Percentiles rank a stretch among this genome's conserved stretches.
These are phyloP conservation scores for Notarius lentiginosus DNA, from an alignment of 2,113 vertebrate species.

Conservation along the genomic window DNA sequence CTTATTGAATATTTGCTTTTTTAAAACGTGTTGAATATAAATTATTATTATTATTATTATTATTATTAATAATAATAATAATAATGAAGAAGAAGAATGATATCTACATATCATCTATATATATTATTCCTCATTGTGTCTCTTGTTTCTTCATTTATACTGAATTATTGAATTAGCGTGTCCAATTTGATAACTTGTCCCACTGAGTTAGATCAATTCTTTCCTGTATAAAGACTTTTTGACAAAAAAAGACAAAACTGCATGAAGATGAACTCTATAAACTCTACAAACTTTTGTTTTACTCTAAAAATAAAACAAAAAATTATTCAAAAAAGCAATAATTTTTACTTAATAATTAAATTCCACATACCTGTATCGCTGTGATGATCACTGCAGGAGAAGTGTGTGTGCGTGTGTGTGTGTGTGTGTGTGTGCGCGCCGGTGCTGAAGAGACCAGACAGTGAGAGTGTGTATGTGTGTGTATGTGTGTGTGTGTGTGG, in stretches of 20 bases:
- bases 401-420: not conserved
- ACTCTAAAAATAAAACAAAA: not conserved
- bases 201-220: not conserved
- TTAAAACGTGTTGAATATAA: not conserved
- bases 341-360: not conserved
- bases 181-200: not conserved
- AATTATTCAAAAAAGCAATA: not conserved
- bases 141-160: not conserved
- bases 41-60: not conserved
- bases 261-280: not conserved
- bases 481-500: not conserved
- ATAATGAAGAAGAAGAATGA: not conserved
- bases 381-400: not conserved
- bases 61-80: not conserved
- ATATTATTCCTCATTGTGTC: not conserved
- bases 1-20: not conserved
- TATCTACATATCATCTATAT: not conserved
- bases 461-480: not conserved
- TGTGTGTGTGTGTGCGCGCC: not conserved
- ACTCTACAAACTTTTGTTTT: not conserved
- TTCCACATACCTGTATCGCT: not conserved
- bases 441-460: slow-evolving; percentile 32
- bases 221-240: not conserved
- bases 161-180: too few relatives aligned
- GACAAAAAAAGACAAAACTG: not conserved